Evolutionary conservation across 2,888 invertebrate species (phyloP).

Genomic region (Sinelater perroti): DNA sequence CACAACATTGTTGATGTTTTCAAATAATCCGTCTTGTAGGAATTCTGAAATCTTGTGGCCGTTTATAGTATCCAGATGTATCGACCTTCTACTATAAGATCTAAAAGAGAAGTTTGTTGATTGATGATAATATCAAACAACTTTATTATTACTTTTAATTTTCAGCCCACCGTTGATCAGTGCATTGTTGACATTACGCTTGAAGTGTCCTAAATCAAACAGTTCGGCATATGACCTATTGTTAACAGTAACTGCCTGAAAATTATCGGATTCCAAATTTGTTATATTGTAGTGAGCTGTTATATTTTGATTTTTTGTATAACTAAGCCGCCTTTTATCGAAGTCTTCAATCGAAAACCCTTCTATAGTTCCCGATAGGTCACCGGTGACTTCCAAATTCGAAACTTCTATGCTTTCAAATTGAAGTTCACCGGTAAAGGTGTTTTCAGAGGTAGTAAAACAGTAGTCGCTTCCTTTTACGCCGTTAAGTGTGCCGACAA

Average conservation of each 20-base stretch:
- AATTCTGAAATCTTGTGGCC: slow-evolving; percentile 45
- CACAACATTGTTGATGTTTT: too few relatives aligned
- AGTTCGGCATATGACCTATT: slow-evolving; percentile 52
- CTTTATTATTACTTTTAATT: slow-evolving; percentile 53
- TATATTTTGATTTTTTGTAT: slow-evolving; percentile 53
- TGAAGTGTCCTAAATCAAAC: slow-evolving; percentile 46
- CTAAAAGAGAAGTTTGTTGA: slow-evolving; percentile 51
- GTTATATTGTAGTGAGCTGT: slow-evolving; percentile 53
- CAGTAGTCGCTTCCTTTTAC: slow-evolving; percentile 51
- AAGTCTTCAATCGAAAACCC: slow-evolving; percentile 56
- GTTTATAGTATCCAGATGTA: slow-evolving; percentile 56
- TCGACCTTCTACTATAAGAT: slow-evolving; percentile 54
- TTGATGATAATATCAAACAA: background rate
- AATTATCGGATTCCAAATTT: slow-evolving; percentile 50
- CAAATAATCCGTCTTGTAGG: slow-evolving; percentile 56
- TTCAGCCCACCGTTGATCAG: slow-evolving; percentile 57
- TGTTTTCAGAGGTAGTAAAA: slow-evolving; percentile 40
- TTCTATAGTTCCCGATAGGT: slow-evolving; percentile 55
- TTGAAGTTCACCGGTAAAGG: slow-evolving; percentile 35
- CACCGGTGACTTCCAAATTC: slow-evolving; percentile 52
- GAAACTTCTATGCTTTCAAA: slow-evolving; percentile 52
- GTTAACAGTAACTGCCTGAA: slow-evolving; percentile 54
- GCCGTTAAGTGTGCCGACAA: slow-evolving; percentile 57
- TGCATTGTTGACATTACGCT: too few relatives aligned
- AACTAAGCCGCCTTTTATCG: slow-evolving; percentile 52